Evolutionary conservation across 2,888 invertebrate species (phyloP), one percentile per base, ranked within the genome.

Genomic region (Psococerastis gibbosa): DNA sequence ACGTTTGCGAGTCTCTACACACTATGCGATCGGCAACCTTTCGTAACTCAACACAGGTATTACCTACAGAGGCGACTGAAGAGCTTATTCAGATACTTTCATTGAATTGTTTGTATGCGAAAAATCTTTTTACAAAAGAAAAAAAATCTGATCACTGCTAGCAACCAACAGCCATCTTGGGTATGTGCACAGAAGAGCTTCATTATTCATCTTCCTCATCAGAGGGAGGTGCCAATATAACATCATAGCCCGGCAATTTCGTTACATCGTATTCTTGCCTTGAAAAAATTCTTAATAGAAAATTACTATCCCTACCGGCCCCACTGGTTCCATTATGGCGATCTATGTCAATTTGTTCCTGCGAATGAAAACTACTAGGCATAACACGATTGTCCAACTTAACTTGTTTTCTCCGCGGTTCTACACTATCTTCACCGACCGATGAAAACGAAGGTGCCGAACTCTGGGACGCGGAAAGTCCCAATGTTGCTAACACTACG

Each of bases 221-320:
- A 13, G 35, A 17, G n/a, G 31, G 18, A 17, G 13, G 9, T n/a
- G 9, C 22, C 9, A 8, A 38, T 3, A 31, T 22, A 17, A 17
- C n/a, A 6, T 38, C 2, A 2, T 44, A 23, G 22, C 13, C 13
- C n/a, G 23, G 18, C n/a, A 27, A 22, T 3, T 2, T 17, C n/a
- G 17, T 11, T 3, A 4, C 23, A 11, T 44, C 8, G 13, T 13
- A 41, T 16, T 13, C 33, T 6, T 3, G 8, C 2, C 9, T 32
- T 31, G 32, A 6, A 16, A 41, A 35, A 43, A 32, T 41, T 22
- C 34, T 23, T 32, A 34, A 44, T 38, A 35, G 16, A 35, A 31
- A 8, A 45, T 43, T n/a, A 2, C 22, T 13, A 6, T 17, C 20
- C 15, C 22, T 38, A 8, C 8, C 6, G 20, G 22, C 38, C 17